These are phyloP conservation scores for Cyprinus carpio DNA, from an alignment of 2,113 vertebrate genomes.

Conservation along the genomic window DNA sequence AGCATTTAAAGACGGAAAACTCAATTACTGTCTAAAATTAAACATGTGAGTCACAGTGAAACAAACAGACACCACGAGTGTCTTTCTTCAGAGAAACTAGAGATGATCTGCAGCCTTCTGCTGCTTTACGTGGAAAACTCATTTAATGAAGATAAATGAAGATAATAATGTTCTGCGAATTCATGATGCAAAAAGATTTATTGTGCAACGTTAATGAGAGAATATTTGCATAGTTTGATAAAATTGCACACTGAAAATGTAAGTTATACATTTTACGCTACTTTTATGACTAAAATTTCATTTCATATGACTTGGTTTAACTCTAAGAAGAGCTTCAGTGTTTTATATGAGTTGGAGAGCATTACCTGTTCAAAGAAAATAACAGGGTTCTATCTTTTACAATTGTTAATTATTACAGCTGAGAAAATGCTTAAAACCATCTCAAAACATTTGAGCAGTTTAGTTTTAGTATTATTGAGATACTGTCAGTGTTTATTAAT, in stretches of 20 bases:
- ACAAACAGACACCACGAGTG: not conserved
- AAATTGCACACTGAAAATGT: not conserved
- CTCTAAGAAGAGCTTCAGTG: not conserved
- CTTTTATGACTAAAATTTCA: not conserved
- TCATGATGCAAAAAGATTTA: not conserved
- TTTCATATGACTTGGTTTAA: not conserved
- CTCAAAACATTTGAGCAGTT: not conserved
- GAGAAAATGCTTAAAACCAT: not conserved
- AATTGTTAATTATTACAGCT: not conserved
- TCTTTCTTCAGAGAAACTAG: not conserved
- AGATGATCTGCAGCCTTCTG: not conserved
- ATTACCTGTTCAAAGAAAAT: no score
- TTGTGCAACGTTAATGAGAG: not conserved
- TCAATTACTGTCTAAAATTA: constrained; percentile 40
- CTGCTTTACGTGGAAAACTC: not conserved
- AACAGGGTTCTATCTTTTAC: no score
- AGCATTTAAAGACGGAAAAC: constrained; percentile 2
- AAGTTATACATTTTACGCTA: not conserved
- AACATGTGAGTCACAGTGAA: constrained; percentile 17
- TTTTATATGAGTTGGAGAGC: not conserved
- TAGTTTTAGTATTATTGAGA: not conserved
- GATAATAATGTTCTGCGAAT: not conserved
- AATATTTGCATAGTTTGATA: not conserved
- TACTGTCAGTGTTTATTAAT: not conserved
- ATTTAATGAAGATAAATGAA: not conserved